Base-by-base conservation (phyloP, 1,140 invertebrate species). In the Colletes gigas region DNA sequence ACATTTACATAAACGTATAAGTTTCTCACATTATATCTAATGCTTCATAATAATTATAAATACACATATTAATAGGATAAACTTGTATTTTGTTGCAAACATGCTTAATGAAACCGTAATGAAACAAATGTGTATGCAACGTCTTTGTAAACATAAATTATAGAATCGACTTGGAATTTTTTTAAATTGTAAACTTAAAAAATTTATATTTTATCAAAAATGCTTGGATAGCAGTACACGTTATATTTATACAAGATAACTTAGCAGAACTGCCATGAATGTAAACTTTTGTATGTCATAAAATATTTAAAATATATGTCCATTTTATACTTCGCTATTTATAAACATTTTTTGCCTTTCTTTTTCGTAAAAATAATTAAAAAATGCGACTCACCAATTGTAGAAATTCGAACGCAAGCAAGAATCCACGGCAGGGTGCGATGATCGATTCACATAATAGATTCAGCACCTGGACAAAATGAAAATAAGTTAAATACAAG, bases 261-360 rank as follows among this genome's bases (percentile, higher is more conserved):
- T 47, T 44, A 14, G 12, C 12, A 17, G 14, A 66, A 19, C 39
- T n/a, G 19, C 65, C 54, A 62, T 44, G 39, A 59, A 72, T 79
- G 60, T 73, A 66, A 79, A 47, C 59, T 54, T 57, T 79, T 79
- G 50, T 65, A 79, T 50, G 19, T 79, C 41, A 55, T 14, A 55
- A 44, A 55, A 21, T 73, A 65, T 39, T 39, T 17, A 7, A 65
- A 73, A 79, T 79, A 73, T 55, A 72, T 52, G 52, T 55, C 47
- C 60, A 55, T 79, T 79, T 73, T 79, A 6, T 79, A 79, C 60
- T 55, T 66, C 59, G 17, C 19, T 47, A 73, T 15, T 73, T 65
- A 39, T n/a, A 8, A 73, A 39, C 10, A 15, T 55, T 44, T 44
- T 14, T 30, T 44, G 21, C n/a, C 21, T 10, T 12, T 50, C 0